Base-by-base conservation (phyloP, 2,888 invertebrate species). In the Sepioteuthis lessoniana region DNA sequence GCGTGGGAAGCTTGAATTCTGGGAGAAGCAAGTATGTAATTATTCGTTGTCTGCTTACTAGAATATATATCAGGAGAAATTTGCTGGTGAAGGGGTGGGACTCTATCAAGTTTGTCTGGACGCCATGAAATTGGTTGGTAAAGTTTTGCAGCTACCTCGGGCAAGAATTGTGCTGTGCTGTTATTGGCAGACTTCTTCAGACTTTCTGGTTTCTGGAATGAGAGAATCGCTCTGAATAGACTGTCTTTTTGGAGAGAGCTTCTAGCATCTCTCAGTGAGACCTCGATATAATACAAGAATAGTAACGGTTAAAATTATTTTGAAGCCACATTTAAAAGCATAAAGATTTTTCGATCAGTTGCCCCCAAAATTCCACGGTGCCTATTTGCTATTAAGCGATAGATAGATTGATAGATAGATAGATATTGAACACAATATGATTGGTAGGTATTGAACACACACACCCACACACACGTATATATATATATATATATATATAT, bases 201-300 rank as follows among this genome's bases (percentile, higher is more conserved):
- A 55, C 55, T 25, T 55, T 25, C 55, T 55, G 55, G 55, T 76
- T 76, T 76, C 76, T 76, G n/a, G 76, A 76, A 76, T 76, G n/a
- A 19, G 76, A 13, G 76, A 55, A 76, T n/a, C 76, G 76, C 76
- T 76, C 16, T n/a, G n/a, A 76, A 76, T 76, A 76, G 76, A 76
- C n/a, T 35, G 76, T n/a, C n/a, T n/a, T 76, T 76, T 76, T n/a
- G n/a, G 76, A 76, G n/a, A 76, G n/a, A 76, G 76, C 76, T 76
- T 35, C 76, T n/a, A 35, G 76, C 76, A 10, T 13, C 76, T 76
- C 13, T 1, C n/a, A 76, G 76, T 16, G 10, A 76, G n/a, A 76
- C 76, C 3, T n/a, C 10, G 10, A 76, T 76, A 35, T n/a, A 76
- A 16, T n/a, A 10, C n/a, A 35, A 76, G 76, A 76, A 76, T 76